Evolutionary conservation across 2,888 invertebrate genomes (phyloP), one percentile per base, ranked within the genome.

Genomic region (Marasmarcha lunaedactyla): DNA sequence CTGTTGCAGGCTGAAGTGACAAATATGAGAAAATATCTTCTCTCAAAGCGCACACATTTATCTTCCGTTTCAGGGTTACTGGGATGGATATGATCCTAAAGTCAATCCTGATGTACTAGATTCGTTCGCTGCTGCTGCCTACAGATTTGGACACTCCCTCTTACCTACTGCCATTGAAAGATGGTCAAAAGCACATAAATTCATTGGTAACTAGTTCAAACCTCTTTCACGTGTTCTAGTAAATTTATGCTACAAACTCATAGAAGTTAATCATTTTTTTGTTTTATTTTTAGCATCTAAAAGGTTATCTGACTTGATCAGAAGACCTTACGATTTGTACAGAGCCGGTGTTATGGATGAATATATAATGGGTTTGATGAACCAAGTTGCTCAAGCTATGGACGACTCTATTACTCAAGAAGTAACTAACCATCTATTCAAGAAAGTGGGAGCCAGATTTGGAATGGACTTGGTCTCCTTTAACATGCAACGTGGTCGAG

Each of bases 171-270:
- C 94, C 14, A 92, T 95, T 2, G 95, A 96, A 70, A 87, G 95
- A 61, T 96, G 95, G 94, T 95, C 95, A 40, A 96, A 95, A 77
- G 94, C 94, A 14, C 95, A 96, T 67, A 95, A 95, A 76, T 95
- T 95, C 60, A 94, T 96, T 49, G 92, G 93, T 92, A 84, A 83
- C 52, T 20, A 5, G 20, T 10, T 30, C n/a, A 30, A 10, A 30
- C 30, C 10, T 10, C 30, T 10, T 7, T 25, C 5, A 7, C 26
- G 26, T 25, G 26, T 25, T 25, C 26, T 25, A n/a, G n/a, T n/a
- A n/a, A n/a, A n/a, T n/a, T n/a, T n/a, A n/a, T 25, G 26, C 26
- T 25, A 25, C 26, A 25, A 25, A 25, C n/a, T n/a, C n/a, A n/a
- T n/a, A n/a, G n/a, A n/a, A n/a, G n/a, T n/a, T 20, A 20, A 20